phyloP scores from a whole-genome alignment of 2,797 vertebrate genomes.

The Leptoclinus maculatus region DNA sequence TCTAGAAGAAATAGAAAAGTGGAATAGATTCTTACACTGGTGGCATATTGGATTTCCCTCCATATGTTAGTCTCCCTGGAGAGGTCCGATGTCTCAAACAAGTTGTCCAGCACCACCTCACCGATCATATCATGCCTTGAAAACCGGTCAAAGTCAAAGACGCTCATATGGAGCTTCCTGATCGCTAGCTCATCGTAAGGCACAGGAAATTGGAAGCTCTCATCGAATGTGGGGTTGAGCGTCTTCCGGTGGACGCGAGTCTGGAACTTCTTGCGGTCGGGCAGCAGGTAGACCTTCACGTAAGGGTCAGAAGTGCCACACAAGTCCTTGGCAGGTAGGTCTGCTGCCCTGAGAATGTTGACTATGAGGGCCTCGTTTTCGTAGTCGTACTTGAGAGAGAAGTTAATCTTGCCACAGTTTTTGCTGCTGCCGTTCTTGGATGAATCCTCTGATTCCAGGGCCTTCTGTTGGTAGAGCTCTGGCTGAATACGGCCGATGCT shows the following conservation, averaged over 20 bases:
- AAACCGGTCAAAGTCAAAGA: slow-evolving; percentile 98
- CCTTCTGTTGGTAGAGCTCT: slow-evolving; percentile 95
- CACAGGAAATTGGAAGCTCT: slow-evolving; percentile 96
- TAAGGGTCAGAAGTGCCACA: slow-evolving; percentile 98
- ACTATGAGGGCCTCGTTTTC: slow-evolving; percentile 94
- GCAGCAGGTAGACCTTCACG: slow-evolving; percentile 98
- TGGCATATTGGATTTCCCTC: slow-evolving; percentile 97
- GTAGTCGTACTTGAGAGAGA: slow-evolving; percentile 96
- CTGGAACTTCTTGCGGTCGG: slow-evolving; percentile 98
- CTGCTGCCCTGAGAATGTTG: slow-evolving; percentile 92
- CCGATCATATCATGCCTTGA: slow-evolving; percentile 99
- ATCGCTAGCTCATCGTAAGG: slow-evolving; percentile 91
- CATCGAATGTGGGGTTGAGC: slow-evolving; percentile 94
- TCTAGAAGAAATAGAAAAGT: background rate
- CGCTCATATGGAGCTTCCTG: slow-evolving; percentile 96
- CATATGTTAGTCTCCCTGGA: slow-evolving; percentile 95
- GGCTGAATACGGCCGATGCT: slow-evolving; percentile 98
- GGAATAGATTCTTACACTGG: slow-evolving; percentile 87
- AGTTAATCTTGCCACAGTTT: slow-evolving; percentile 96
- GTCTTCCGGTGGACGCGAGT: slow-evolving; percentile 98
- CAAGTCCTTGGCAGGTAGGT: slow-evolving; percentile 97
- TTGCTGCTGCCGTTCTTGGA: slow-evolving; percentile 89
- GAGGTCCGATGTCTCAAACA: slow-evolving; percentile 94
- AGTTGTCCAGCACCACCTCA: slow-evolving; percentile 96
- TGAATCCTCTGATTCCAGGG: slow-evolving; percentile 88